Base-by-base conservation (phyloP, 1,140 invertebrate species). In the Magallana ariakensis region DNA sequence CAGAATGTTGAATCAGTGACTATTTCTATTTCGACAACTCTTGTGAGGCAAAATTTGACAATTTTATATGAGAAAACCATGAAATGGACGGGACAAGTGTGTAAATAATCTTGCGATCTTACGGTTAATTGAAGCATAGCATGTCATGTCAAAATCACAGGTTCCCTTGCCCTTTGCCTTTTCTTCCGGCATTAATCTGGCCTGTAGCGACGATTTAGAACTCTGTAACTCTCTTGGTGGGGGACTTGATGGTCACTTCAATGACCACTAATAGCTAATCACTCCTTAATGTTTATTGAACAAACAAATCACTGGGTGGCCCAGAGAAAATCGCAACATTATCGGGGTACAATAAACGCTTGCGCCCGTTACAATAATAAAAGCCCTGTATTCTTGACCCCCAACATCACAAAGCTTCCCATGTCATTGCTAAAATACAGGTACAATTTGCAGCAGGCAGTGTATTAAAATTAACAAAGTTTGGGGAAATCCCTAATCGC, bases 241-340 rank as follows among this genome's bases (percentile, higher is more conserved):
- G 10, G 9, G 6, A 75, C 66, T 26, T 13, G 11, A 75, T 13
- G 66, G 22, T 75, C 22, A 33, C 22, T 75, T 33, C 22, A 75
- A 11, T 75, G 66, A 75, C 19, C 66, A 75, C 66, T 13, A 13
- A 75, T 8, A 75, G 22, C 66, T 75, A 22, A 75, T 75, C 66
- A 75, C 33, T 60, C n/a, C 22, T 33, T 75, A 22, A 26, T 26
- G 66, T 75, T 75, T 75, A 2, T 26, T 33, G 22, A 75, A 26
- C 22, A 75, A 75, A 75, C 66, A 75, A 26, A 75, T 75, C 13
- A 13, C 22, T 46, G 33, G 33, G 33, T 46, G 33, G 33, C 33
- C 33, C 26, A 26, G 33, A 13, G 15, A 26, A 75, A 75, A 11
- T 75, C 19, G 13, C 66, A 26, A 22, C 19, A 11, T 75, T 75